Base-by-base conservation (phyloP, 2,888 invertebrate genomes). In the Tachina fera region DNA sequence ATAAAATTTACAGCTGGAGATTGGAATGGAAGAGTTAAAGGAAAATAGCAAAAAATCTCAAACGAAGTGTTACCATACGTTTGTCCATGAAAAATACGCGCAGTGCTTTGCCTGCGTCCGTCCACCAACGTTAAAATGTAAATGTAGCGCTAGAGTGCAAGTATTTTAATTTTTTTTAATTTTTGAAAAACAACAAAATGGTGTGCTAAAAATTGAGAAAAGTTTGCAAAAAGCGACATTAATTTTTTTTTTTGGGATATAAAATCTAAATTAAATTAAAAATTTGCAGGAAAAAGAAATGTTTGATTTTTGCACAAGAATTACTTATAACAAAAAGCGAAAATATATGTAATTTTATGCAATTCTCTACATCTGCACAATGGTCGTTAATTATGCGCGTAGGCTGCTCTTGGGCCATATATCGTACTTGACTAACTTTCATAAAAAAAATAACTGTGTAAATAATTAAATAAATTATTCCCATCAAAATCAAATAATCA, bases 61-160 rank as follows among this genome's bases (percentile, higher is more conserved):
- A 22, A 53, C 22, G 14, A 86, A 83, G 71, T 79, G 67, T 76
- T 72, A 86, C 71, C 79, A 79, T 71, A 83, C 78, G 56, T 76
- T 79, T 76, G 16, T 6, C 56, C 60, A 67, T 83, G 79, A 60
- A 83, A 79, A 72, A 43, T 76, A 83, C 51, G 82, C 79, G 79
- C 86, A 86, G 86, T 86, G 86, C 83, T 86, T 75, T 71, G 79
- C 82, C 83, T 86, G 86, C 83, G 86, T 86, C 86, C 86, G 82
- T 86, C 86, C 86, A 79, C 65, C 71, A 79, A 86, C 49, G 75
- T 76, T 75, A 65, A 77, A 67, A 72, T 51, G 13, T 43, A 56
- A 71, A 67, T 65, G 58, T 65, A 79, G 45, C 84, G 76, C 81
- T 78, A 67, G 72, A 77, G 63, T 58, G 49, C 70, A 68, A 68